phyloP scores from a whole-genome alignment of 2,113 vertebrate species.

The Fukomys damarensis region DNA sequence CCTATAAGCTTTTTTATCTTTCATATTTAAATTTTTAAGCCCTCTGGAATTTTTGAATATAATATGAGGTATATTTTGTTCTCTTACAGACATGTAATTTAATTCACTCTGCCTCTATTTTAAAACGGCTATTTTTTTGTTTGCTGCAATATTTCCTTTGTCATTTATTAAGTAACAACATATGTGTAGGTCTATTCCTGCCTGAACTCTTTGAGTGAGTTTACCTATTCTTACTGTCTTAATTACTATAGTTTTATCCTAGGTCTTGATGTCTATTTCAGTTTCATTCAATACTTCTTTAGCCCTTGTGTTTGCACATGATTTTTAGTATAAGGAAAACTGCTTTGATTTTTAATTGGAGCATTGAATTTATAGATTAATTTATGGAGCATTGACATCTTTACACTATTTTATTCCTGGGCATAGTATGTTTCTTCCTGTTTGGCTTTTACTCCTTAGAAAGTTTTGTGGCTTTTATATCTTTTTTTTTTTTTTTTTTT shows the following conservation, averaged over 20 bases:
- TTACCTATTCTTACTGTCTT: neutral
- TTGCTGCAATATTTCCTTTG: neutral
- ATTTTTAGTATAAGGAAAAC: neutral
- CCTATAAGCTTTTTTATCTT: neutral
- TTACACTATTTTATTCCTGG: neutral
- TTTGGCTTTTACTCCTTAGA: slow-evolving; percentile 33
- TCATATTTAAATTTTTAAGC: slow-evolving; percentile 12
- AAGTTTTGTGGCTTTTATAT: slow-evolving; percentile 43
- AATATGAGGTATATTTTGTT: neutral
- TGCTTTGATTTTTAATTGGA: slow-evolving; percentile 42
- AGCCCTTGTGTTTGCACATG: neutral
- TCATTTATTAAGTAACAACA: neutral
- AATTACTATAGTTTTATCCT: neutral
- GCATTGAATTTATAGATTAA: neutral
- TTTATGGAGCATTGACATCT: neutral
- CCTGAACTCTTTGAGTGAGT: neutral
- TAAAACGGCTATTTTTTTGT: neutral
- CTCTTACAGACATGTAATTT: neutral
- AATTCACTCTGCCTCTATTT: neutral
- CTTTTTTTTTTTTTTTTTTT: too few relatives aligned
- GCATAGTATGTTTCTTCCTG: neutral
- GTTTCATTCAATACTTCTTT: neutral
- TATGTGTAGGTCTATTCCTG: neutral
- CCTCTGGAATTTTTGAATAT: slow-evolving; percentile 11
- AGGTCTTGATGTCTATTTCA: neutral